These are phyloP conservation scores for Echiichthys vipera DNA, from an alignment of 2,797 vertebrate species.

Conservation along the genomic window DNA sequence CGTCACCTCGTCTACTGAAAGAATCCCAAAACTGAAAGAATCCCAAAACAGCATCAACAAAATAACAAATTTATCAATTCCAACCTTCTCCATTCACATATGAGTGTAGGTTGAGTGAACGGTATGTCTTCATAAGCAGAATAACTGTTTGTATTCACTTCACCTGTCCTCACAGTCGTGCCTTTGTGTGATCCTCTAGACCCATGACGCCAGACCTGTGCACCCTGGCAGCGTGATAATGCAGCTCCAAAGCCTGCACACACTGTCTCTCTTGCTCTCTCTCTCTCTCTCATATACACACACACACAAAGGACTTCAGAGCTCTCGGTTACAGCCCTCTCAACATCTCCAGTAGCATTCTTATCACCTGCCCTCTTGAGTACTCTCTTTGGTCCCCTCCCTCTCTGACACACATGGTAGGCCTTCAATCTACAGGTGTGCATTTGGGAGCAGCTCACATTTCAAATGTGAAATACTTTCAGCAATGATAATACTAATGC, in stretches of 20 bases:
- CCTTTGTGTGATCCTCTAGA: conserved; percentile 79
- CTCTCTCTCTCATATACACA: conserved; percentile 20
- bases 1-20: too few relatives aligned
- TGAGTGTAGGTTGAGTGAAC: neutral
- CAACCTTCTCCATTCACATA: neutral
- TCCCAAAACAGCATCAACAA: neutral
- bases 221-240: conserved; percentile 75
- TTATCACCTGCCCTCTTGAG: conserved; percentile 65
- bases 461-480: conserved; percentile 35
- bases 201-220: conserved; percentile 76
- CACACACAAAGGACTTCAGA: conserved; percentile 61
- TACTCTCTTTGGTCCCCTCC: conserved; percentile 11
- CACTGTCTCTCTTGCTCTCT: conserved; percentile 1
- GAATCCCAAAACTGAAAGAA: too few relatives aligned
- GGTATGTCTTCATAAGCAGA: conserved; percentile 24
- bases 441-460: conserved; percentile 38
- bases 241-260: conserved; percentile 59
- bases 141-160: conserved; percentile 33
- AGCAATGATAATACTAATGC: neutral
- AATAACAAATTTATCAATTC: neutral
- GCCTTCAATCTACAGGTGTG: conserved; percentile 59
- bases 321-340: conserved; percentile 71
- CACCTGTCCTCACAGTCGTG: conserved; percentile 67
- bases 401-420: conserved; percentile 26
- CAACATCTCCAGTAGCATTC: conserved; percentile 69